Evolutionary conservation across 2,113 vertebrate genomes (phyloP), one percentile per base, ranked within the genome.

Genomic region (Panthera uncia): DNA sequence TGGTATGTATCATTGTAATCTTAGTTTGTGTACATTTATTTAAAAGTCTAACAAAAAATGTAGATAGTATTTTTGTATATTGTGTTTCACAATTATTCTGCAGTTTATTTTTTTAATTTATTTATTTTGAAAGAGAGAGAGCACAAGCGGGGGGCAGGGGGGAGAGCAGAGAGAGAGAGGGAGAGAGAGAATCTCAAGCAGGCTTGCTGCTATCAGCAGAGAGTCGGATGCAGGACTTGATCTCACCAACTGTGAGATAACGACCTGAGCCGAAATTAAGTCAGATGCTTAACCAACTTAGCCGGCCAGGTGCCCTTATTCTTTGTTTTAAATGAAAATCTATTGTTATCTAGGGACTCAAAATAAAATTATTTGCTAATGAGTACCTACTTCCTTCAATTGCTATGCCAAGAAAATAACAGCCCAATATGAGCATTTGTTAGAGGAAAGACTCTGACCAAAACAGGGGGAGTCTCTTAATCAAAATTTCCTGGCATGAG

Each of bases 21-120:
- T 95, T 82, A 90, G 29, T 95, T 86, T 95, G 45, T 65, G 16
- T 36, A 36, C 71, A 87, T 33, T 78, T 89, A 87, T 88, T 94
- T 86, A 50, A 82, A 89, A 85, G 33, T 27, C 48, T 89, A 92
- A 80, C 36, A 45, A 63, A 81, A 71, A 36, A 52, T 76, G 1
- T 38, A 66, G 66, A 12, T 21, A 61, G 15, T 29, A 25, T 25
- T 57, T 95, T 52, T 86, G 55, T 65, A 52, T 33, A 25, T 29
- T 94, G n/a, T 81, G 13, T 25, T 87, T 94, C 9, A 38, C n/a
- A 65, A 93, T 48, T 76, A 89, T 89, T 31, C 41, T 91, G 1
- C 33, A 79, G 91, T 91, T 83, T 29, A 84, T 61, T 16, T 61
- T 61, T 61, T 61, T 61, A 61, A 23, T 61, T 61, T 61, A 61